These are phyloP conservation scores for Paraescarpia echinospica DNA, from an alignment of 1,140 invertebrate species.

Conservation along the genomic window DNA sequence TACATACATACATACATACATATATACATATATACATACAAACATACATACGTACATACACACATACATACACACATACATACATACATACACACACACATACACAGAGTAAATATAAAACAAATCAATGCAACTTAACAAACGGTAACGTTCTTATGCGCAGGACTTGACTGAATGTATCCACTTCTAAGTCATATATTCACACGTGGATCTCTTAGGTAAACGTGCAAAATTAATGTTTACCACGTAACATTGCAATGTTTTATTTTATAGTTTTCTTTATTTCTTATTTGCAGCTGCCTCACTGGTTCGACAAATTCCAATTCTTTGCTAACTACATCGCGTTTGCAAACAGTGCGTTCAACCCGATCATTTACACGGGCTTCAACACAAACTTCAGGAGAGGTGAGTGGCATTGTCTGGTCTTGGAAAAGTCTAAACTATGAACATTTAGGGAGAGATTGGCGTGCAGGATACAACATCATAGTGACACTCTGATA, in stretches of 20 bases:
- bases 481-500: too few relatives aligned
- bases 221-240: background rate
- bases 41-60: too few relatives aligned
- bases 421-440: background rate
- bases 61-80: too few relatives aligned
- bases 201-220: too few relatives aligned
- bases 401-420: constrained; percentile 41
- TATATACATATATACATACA: too few relatives aligned
- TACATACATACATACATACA: too few relatives aligned
- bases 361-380: constrained; percentile 63
- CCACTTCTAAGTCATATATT: too few relatives aligned
- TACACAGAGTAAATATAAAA: background rate
- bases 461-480: too few relatives aligned
- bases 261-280: constrained; percentile 18
- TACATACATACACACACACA: background rate
- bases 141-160: too few relatives aligned
- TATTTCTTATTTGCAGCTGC: constrained; percentile 47
- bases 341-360: constrained; percentile 61
- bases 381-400: constrained; percentile 61
- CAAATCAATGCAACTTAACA: too few relatives aligned
- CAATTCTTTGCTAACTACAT: constrained; percentile 59
- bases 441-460: background rate
- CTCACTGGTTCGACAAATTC: constrained; percentile 57
- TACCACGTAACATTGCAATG: constrained; percentile 1
- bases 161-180: too few relatives aligned